Evolutionary conservation across 92 coral and sea anemone species (phyloP).

Genomic region (Zoanthus solanderi): DNA sequence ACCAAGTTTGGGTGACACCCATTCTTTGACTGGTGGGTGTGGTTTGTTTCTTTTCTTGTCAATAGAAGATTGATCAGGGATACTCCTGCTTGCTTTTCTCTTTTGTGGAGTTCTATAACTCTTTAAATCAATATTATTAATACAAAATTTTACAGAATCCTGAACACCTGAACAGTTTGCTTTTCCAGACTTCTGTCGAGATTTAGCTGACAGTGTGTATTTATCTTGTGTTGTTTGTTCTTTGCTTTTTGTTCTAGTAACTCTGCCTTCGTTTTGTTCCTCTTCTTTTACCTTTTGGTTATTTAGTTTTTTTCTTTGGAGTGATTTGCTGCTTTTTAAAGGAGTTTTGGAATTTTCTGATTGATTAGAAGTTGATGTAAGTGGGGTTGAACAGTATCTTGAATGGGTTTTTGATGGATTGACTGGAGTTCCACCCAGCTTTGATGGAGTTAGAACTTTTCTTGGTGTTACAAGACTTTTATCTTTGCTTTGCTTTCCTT

Average conservation of each 20-base stretch:
- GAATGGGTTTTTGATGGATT: slow-evolving; percentile 12
- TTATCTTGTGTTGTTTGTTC: background rate
- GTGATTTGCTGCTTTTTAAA: background rate
- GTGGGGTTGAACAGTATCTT: background rate
- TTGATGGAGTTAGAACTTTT: background rate
- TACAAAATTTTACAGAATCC: slow-evolving; percentile 36
- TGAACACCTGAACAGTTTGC: background rate
- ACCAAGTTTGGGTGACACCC: slow-evolving; percentile 43
- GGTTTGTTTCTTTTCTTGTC: slow-evolving; percentile 70
- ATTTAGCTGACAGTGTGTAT: background rate
- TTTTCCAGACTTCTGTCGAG: slow-evolving; percentile 12
- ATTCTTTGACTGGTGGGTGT: background rate
- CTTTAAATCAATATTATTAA: background rate
- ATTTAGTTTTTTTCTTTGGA: background rate
- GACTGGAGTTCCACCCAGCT: background rate
- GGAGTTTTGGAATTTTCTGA: slow-evolving; percentile 5
- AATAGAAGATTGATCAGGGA: slow-evolving; percentile 81
- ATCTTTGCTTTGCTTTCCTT: background rate
- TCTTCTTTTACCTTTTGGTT: background rate
- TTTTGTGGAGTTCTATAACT: slow-evolving; percentile 52
- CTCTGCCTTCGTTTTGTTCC: background rate
- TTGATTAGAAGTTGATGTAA: background rate
- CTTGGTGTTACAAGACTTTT: slow-evolving; percentile 7
- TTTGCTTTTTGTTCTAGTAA: background rate
- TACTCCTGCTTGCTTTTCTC: slow-evolving; percentile 90